Evolutionary conservation across 2,888 invertebrate genomes (phyloP), one percentile per base, ranked within the genome.

Genomic region (Pyrrhia umbra): DNA sequence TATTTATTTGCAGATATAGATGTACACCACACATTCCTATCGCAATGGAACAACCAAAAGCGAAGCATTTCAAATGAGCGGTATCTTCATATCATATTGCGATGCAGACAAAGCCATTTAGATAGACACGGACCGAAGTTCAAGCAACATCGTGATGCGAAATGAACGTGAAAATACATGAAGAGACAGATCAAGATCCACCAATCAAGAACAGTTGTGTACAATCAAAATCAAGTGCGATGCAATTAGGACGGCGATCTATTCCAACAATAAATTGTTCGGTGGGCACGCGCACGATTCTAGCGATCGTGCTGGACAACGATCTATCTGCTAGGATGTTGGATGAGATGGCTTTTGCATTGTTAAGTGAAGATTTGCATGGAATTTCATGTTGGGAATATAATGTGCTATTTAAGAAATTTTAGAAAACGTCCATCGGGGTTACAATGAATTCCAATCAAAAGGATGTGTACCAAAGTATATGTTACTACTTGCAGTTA

Each of bases 161-260:
- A 75, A 64, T 58, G 50, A 69, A 56, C 55, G 34, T 64, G 71
- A 64, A 71, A 68, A 64, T 54, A 71, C 21, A 69, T 59, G 52
- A 47, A 55, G 54, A 21, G 76, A 75, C 65, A 46, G 55, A 76
- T 71, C 72, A 65, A 54, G 71, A 70, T 75, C 58, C 37, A 15
- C 58, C 71, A 70, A 70, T 73, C 65, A 70, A 56, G 56, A 59
- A 59, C 59, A 42, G 54, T 62, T 75, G 45, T 51, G 43, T 54
- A 77, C 63, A 73, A 77, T 77, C 74, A 76, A 61, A 63, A 50
- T 54, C 73, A 61, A 79, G 79, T 79, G 73, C 76, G 60, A 68
- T 63, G 60, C 66, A 79, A 77, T 77, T 77, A 79, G 77, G 73
- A 58, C 61, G 47, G 68, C 64, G 68, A 74, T 79, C 74, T 67